Evolutionary conservation across 2,888 invertebrate genomes (phyloP), one percentile per base, ranked within the genome.

Genomic region (Tachina grossa): DNA sequence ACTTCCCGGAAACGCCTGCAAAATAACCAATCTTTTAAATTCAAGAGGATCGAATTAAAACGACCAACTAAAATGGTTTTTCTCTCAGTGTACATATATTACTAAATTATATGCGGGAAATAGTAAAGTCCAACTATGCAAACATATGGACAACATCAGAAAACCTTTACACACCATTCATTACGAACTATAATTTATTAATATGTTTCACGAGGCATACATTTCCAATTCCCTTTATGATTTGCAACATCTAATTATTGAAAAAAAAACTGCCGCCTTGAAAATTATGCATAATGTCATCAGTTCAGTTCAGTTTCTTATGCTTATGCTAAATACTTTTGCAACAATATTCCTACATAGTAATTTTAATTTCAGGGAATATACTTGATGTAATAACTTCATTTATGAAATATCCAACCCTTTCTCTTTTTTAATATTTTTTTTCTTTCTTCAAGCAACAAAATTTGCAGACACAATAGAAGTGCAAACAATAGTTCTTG

Each of bases 321-420:
- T 31, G 31, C 22, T 53, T 59, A 39, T 75, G 63, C 51, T 11
- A 51, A 59, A 63, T 55, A 51, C 59, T 45, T 57, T 68, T 59
- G 66, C 72, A 80, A 74, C 31, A 51, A 45, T 65, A n/a, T 55
- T 49, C 2, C 14, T 22, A 69, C 59, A 71, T 71, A 71, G 78
- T 65, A 79, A 85, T 85, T 85, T 86, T 63, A 68, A 83, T 80
- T 84, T 85, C 85, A 87, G 78, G 86, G 66, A 75, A 83, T 74
- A 51, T 86, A 85, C 72, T 81, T 76, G 75, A 69, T 83, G 78
- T 87, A 86, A 87, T 86, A 86, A 83, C 86, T 87, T 86, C 76
- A 87, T 87, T 87, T 84, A 68, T 65, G 65, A 66, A 80, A 80
- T 69, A 71, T 68, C 47, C 71, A 86, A 80, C 55, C 74, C 74